These are phyloP conservation scores for Oreohelix idahoensis DNA, from an alignment of 1,140 invertebrate species.

Conservation along the genomic window DNA sequence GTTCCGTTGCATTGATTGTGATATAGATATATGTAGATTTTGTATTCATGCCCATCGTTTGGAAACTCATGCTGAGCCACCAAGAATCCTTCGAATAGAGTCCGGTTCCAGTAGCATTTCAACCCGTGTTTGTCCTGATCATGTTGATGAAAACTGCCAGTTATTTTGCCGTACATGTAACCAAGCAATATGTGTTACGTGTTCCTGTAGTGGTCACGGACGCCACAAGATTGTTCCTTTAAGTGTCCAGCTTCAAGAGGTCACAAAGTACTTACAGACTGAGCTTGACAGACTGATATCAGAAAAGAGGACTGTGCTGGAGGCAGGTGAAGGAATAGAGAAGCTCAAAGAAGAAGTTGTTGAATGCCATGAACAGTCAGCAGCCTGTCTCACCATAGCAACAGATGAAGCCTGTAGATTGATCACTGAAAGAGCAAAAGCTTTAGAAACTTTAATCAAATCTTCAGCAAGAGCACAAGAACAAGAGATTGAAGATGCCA, in stretches of 20 bases:
- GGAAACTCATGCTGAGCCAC: conserved; percentile 55
- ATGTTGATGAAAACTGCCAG: conserved; percentile 58
- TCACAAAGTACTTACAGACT: conserved; percentile 53
- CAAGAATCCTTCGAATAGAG: conserved; percentile 62
- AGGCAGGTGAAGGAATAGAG: background rate
- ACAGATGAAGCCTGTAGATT: conserved; percentile 4
- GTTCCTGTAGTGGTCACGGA: conserved; percentile 58
- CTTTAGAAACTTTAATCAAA: background rate
- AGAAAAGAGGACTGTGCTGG: conserved; percentile 36
- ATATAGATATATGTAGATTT: conserved; percentile 64
- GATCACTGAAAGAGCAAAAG: background rate
- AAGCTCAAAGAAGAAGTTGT: conserved; percentile 37
- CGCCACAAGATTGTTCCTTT: conserved; percentile 59
- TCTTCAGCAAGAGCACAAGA: conserved; percentile 32
- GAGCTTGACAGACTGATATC: conserved; percentile 53
- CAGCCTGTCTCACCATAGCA: background rate
- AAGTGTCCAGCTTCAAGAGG: conserved; percentile 53
- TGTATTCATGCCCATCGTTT: conserved; percentile 65
- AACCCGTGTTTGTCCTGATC: conserved; percentile 50
- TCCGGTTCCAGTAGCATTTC: conserved; percentile 49
- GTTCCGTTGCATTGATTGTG: conserved; percentile 65
- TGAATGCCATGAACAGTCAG: conserved; percentile 36
- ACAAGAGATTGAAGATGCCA: conserved; percentile 46
- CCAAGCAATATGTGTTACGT: conserved; percentile 57
- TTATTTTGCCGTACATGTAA: conserved; percentile 63